phyloP scores from a whole-genome alignment of 1,140 invertebrate genomes.

The Aphelinus certus region DNA sequence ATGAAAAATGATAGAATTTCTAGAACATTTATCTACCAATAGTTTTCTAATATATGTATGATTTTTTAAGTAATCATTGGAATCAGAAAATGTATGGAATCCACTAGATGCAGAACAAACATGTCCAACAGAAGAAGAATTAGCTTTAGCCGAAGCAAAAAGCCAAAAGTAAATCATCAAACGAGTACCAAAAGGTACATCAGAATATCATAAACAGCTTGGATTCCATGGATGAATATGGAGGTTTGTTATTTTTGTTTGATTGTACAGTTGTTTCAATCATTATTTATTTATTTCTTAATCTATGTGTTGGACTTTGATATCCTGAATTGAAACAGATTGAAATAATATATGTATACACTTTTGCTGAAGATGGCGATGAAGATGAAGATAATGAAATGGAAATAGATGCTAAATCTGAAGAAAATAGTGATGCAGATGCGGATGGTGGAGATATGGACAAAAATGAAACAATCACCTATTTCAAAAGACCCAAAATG shows the following conservation, averaged over 20 bases:
- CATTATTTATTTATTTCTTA: too few species aligned
- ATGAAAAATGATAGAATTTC: too few species aligned
- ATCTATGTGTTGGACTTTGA: too few species aligned
- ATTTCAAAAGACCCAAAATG: conserved; percentile 71
- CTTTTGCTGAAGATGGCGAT: conserved; percentile 44
- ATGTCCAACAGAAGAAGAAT: conserved; percentile 93
- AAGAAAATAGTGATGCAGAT: conserved; percentile 69
- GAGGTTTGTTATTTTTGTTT: conserved; percentile 51
- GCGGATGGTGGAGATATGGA: conserved; percentile 70
- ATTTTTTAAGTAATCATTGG: conserved; percentile 73
- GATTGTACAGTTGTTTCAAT: too few species aligned
- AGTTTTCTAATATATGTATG: not conserved
- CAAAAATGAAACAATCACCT: conserved; percentile 75
- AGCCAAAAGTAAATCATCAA: conserved; percentile 76
- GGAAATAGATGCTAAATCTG: conserved; percentile 69
- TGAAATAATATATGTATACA: too few species aligned
- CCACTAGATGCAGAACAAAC: conserved; percentile 96
- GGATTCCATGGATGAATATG: conserved; percentile 84
- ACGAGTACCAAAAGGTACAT: conserved; percentile 92
- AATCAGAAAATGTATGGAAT: conserved; percentile 84
- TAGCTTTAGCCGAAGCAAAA: conserved; percentile 76
- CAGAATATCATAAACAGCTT: conserved; percentile 93
- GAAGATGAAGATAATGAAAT: conserved; percentile 57
- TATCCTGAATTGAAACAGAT: too few species aligned
- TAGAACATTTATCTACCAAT: too few species aligned